Evolutionary conservation across 23 tunicate genomes (phyloP).

Genomic region (Ciona savignyi): DNA sequence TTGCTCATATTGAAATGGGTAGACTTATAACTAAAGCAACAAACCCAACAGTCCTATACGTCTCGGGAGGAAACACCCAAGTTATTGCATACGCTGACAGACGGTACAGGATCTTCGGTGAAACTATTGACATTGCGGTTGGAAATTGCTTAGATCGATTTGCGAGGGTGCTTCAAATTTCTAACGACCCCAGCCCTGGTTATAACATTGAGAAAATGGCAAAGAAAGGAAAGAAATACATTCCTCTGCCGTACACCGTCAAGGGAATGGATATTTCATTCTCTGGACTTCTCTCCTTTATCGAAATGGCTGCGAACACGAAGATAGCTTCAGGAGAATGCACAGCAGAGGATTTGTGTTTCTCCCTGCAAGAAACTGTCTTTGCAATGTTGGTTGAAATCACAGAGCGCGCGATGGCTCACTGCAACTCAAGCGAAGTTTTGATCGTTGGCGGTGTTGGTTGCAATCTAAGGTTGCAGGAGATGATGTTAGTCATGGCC

Average conservation of each 20-base stretch:
- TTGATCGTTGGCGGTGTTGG: slow-evolving; percentile 98
- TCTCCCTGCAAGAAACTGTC: slow-evolving; percentile 93
- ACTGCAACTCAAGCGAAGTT: slow-evolving; percentile 88
- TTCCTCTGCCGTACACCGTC: slow-evolving; percentile 80
- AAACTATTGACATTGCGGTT: slow-evolving; percentile 96
- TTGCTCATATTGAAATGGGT: slow-evolving; percentile 99
- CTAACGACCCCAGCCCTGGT: slow-evolving; percentile 99
- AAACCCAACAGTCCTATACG: slow-evolving; percentile 93
- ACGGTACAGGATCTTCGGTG: slow-evolving; percentile 96
- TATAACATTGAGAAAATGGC: slow-evolving; percentile 97
- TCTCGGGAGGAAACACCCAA: slow-evolving; percentile 99
- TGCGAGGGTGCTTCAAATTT: slow-evolving; percentile 85
- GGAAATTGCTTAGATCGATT: slow-evolving; percentile 98
- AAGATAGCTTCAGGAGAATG: slow-evolving; percentile 41
- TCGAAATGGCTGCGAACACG: slow-evolving; percentile 61
- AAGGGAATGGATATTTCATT: slow-evolving; percentile 98
- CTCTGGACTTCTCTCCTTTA: slow-evolving; percentile 79
- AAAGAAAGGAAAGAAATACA: slow-evolving; percentile 76
- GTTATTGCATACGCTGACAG: slow-evolving; percentile 94
- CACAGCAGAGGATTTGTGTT: slow-evolving; percentile 81
- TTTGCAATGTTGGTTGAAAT: slow-evolving; percentile 98
- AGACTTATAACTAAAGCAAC: slow-evolving; percentile 72
- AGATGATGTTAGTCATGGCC: slow-evolving; percentile 94
- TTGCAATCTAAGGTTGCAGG: slow-evolving; percentile 76
- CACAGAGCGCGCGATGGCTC: slow-evolving; percentile 99